These are phyloP conservation scores for Cordilura impudica DNA, from an alignment of 2,888 invertebrate genomes.

Conservation along the genomic window DNA sequence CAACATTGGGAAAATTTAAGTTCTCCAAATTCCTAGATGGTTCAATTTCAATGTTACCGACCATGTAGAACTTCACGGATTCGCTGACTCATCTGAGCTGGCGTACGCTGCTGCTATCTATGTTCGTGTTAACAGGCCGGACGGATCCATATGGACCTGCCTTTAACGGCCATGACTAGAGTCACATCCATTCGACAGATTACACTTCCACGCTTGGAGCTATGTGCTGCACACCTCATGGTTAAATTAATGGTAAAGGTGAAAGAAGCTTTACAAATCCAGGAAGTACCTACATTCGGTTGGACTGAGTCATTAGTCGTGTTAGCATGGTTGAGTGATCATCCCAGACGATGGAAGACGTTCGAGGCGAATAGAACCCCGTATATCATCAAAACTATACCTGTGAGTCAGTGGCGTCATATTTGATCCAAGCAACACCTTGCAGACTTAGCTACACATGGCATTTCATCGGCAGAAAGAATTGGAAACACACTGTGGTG, in stretches of 20 bases:
- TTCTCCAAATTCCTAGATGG: slow-evolving; percentile 20
- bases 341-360: slow-evolving; percentile 48
- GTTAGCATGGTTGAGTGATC: slow-evolving; percentile 42
- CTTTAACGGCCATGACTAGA: slow-evolving; percentile 28
- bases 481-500: slow-evolving; percentile 51
- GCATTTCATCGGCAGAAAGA: slow-evolving; percentile 18
- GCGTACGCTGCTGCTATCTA: slow-evolving; percentile 47
- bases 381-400: too few relatives aligned
- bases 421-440: too few relatives aligned
- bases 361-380: slow-evolving; percentile 48
- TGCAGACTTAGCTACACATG: slow-evolving; percentile 54
- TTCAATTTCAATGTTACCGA: neutral
- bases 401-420: slow-evolving; percentile 37
- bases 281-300: slow-evolving; percentile 1
- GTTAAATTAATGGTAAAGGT: slow-evolving; percentile 35
- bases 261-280: neutral
- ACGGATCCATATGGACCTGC: slow-evolving; percentile 13
- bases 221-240: slow-evolving; percentile 45
- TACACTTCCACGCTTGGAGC: slow-evolving; percentile 35
- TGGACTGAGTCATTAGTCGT: too few relatives aligned
- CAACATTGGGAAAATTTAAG: neutral
- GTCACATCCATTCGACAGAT: slow-evolving; percentile 38
- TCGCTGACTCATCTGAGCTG: slow-evolving; percentile 35
- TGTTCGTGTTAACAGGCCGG: slow-evolving; percentile 1
- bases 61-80: slow-evolving; percentile 42